Base-by-base conservation (phyloP, 2,113 vertebrate species). In the Sus scrofa region DNA sequence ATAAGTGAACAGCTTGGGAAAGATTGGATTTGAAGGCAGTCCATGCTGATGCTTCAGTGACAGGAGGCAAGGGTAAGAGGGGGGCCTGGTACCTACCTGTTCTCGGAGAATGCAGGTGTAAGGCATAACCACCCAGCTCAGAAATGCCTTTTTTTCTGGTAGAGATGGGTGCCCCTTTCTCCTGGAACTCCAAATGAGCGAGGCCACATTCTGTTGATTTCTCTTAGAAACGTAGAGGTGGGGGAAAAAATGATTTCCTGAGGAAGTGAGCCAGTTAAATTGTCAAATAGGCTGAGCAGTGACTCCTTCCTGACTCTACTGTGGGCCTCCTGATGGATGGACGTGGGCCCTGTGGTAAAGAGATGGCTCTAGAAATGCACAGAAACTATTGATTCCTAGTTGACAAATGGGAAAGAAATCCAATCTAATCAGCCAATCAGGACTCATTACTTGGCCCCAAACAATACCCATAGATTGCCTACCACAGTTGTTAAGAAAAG, bases 351-450 rank as follows among this genome's bases (percentile, higher is more conserved):
- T 95, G 96, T 89, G 96, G 95, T 96, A 34, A 95, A 97, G 81
- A 92, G 86, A 71, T 52, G 63, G 74, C 88, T 89, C 86, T 93
- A 62, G 82, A 92, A 93, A 94, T 94, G 68, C 89, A 75, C 58
- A 79, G 63, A 63, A 37, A 30, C n/a, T 97, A 97, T 97, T 65
- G 95, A 97, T 97, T 93, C 50, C 37, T 34, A 44, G 95, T 50
- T 94, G 94, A 97, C 97, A 96, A 96, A 97, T 78, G 95, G 89
- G 68, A 95, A 94, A 81, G 37, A 67, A 94, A 88, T 94, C 60
- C 92, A 96, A 65, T 94, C 81, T 70, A 70, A 82, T 58, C 56
- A 88, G 32, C 92, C 87, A 93, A 96, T 97, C 95, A 91, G 79
- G 79, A 77, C 70, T 54, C 54, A 37, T 91, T 24, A 20, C 60